phyloP scores from a whole-genome alignment of 2,888 invertebrate genomes.

The Lamproptera curius region DNA sequence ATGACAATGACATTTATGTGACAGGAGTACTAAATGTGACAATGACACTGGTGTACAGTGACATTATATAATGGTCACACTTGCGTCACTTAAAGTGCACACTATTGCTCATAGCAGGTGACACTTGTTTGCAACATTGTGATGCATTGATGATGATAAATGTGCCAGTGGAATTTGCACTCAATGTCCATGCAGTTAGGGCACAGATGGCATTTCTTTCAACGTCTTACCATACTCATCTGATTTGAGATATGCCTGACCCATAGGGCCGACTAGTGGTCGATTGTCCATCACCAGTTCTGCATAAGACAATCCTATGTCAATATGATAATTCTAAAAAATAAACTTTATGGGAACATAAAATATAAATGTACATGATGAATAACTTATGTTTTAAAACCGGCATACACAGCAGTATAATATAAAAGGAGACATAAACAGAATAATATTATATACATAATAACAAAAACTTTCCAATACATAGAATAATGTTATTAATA shows the following conservation, averaged over 20 bases:
- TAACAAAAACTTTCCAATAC: no score
- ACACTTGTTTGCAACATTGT: slow-evolving; percentile 41
- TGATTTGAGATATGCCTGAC: slow-evolving; percentile 90
- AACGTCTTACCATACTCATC: slow-evolving; percentile 88
- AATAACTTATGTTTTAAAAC: no score
- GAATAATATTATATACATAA: no score
- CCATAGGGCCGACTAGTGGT: slow-evolving; percentile 86
- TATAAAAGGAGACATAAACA: no score
- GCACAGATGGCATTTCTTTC: slow-evolving; percentile 43
- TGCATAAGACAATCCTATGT: slow-evolving; percentile 64
- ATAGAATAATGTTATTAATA: no score
- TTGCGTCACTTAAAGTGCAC: slow-evolving; percentile 36
- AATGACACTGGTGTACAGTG: no score
- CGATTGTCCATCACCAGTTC: slow-evolving; percentile 86
- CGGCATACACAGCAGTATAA: no score
- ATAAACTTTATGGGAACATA: neutral
- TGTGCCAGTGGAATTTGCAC: slow-evolving; percentile 49
- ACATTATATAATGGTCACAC: slow-evolving; percentile 34
- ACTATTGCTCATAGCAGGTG: slow-evolving; percentile 57
- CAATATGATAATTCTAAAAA: slow-evolving; percentile 22
- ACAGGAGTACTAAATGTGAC: no score
- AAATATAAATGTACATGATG: no score
- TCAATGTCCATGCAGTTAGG: slow-evolving; percentile 65
- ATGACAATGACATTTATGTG: no score
- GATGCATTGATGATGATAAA: slow-evolving; percentile 24